Conservation (phyloP, 2,113 vertebrate genomes). For the Osmerus eperlanus region DNA sequence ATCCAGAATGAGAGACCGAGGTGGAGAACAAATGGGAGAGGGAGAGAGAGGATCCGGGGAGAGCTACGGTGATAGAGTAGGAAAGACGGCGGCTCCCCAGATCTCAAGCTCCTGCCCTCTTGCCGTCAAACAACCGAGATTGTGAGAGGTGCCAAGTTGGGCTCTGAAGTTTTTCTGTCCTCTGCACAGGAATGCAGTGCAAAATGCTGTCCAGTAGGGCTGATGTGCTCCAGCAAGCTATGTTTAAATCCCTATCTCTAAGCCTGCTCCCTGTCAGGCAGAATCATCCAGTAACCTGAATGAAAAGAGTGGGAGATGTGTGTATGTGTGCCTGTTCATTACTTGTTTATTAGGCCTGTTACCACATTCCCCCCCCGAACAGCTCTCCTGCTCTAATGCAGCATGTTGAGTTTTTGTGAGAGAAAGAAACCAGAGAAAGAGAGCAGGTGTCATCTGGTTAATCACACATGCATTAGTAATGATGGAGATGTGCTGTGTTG, state of each 20-base stretch:
- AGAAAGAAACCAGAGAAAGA: not conserved
- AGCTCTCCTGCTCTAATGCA: not conserved
- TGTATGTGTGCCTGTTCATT: not conserved
- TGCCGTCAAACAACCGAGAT: not conserved
- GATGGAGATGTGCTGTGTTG: slow-evolving; percentile 19
- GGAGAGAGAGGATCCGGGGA: not conserved
- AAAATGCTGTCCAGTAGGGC: slow-evolving; percentile 43
- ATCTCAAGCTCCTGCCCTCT: no score
- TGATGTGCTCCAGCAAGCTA: slow-evolving; percentile 16
- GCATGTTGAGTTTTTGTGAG: not conserved
- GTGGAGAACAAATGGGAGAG: not conserved
- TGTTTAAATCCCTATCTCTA: slow-evolving; percentile 39
- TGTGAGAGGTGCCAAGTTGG: not conserved
- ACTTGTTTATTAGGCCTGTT: slow-evolving; percentile 9
- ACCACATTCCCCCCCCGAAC: slow-evolving; percentile 4
- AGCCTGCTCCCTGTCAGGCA: slow-evolving; percentile 25
- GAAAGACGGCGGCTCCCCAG: not conserved
- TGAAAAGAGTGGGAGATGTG: slow-evolving; percentile 14
- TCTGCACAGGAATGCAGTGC: slow-evolving; percentile 32
- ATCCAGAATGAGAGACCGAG: slow-evolving; percentile 31
- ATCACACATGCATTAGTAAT: slow-evolving; percentile 40
- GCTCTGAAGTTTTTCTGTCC: slow-evolving; percentile 1
- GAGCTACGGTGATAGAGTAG: not conserved
- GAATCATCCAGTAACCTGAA: slow-evolving; percentile 37
- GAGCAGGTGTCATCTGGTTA: slow-evolving; percentile 7